Percentiles rank a stretch among this genome's conserved stretches.
Evolutionary conservation across 2,888 invertebrate genomes (phyloP).

Genomic region (Leptopilina drosophilae): DNA sequence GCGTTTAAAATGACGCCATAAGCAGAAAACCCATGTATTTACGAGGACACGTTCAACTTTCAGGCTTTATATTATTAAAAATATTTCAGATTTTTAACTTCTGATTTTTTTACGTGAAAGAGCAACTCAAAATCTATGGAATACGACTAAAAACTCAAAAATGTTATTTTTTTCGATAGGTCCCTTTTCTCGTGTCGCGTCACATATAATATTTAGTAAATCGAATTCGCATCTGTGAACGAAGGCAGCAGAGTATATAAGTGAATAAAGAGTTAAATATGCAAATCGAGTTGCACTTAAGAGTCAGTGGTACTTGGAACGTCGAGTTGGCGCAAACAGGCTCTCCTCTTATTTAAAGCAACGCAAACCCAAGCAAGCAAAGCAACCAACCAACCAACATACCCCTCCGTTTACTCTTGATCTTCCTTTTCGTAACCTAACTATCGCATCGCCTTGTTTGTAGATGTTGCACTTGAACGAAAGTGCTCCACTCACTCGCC

Average conservation of each 20-base stretch:
- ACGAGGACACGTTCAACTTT: no score
- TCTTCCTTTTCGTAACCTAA: constrained; percentile 46
- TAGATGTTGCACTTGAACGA: constrained; percentile 46
- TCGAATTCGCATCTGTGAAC: constrained; percentile 50
- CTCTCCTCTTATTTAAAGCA: constrained; percentile 43
- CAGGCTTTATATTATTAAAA: no score
- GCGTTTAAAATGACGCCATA: no score
- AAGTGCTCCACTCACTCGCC: constrained; percentile 48
- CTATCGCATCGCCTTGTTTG: constrained; percentile 37
- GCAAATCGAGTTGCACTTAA: constrained; percentile 65
- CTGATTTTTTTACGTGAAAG: no score
- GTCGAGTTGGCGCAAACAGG: constrained; percentile 29
- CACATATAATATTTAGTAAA: constrained; percentile 59
- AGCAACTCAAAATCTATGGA: no score
- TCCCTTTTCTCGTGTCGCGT: no score
- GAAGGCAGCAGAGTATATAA: constrained; percentile 46
- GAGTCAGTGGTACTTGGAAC: constrained; percentile 47
- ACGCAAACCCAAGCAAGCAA: constrained; percentile 45
- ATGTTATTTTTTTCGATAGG: no score
- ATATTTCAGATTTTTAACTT: no score
- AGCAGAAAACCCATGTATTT: no score
- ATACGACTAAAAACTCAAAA: no score
- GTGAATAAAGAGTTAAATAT: constrained; percentile 57
- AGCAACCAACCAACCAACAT: neutral
- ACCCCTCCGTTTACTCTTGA: neutral